Evolutionary conservation across 2,797 vertebrate species (phyloP).

Genomic region (Poeciliopsis infans): DNA sequence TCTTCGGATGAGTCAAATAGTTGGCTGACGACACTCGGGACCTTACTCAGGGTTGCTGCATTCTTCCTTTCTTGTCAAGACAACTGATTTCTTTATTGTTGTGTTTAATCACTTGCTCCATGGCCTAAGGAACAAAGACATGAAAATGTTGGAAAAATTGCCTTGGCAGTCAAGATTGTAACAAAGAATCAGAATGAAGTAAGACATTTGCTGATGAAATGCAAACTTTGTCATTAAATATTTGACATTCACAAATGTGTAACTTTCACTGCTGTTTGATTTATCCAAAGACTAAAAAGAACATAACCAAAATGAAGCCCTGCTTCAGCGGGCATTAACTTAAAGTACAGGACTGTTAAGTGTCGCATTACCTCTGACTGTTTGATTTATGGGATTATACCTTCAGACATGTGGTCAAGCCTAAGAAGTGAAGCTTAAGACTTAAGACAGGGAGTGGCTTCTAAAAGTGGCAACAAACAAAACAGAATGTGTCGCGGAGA

Average conservation of each 20-base stretch:
- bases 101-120: slow-evolving; percentile 40
- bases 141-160: slow-evolving; percentile 31
- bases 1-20: slow-evolving; percentile 37
- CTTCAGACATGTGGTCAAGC: slow-evolving; percentile 66
- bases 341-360: slow-evolving; percentile 47
- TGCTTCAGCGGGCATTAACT: slow-evolving; percentile 21
- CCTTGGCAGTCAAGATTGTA: slow-evolving; percentile 28
- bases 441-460: slow-evolving; percentile 60
- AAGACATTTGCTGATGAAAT: background rate
- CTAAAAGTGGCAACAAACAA: slow-evolving; percentile 66
- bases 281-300: slow-evolving; percentile 3
- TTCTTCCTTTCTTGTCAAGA: slow-evolving; percentile 53
- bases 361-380: slow-evolving; percentile 60
- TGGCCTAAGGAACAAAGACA: slow-evolving; percentile 25
- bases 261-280: slow-evolving; percentile 2
- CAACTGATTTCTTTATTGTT: slow-evolving; percentile 44
- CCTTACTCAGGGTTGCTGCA: slow-evolving; percentile 68
- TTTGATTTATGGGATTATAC: slow-evolving; percentile 78
- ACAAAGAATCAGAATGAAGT: slow-evolving; percentile 8
- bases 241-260: background rate
- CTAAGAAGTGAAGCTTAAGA: slow-evolving; percentile 73
- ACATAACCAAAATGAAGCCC: background rate
- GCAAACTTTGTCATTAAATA: slow-evolving; percentile 6
- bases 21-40: slow-evolving; percentile 61
- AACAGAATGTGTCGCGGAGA: slow-evolving; percentile 59